These are phyloP conservation scores for Cottoperca gobio DNA, from an alignment of 2,797 vertebrate genomes.

Conservation along the genomic window DNA sequence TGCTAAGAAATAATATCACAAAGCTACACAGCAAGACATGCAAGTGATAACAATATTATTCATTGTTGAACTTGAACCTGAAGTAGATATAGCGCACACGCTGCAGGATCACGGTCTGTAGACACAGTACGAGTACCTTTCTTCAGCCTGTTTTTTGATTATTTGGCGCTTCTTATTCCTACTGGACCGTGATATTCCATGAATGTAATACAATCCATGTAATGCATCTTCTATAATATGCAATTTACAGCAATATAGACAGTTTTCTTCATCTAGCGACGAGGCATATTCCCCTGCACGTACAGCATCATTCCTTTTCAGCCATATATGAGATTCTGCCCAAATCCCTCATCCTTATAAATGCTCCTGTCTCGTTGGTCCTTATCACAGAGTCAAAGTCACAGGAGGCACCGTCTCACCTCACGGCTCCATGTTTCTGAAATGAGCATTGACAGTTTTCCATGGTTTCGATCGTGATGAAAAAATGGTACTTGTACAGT, in stretches of 20 bases:
- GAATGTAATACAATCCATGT: conserved; percentile 52
- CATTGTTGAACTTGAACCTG: background rate
- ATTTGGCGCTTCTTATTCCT: conserved; percentile 18
- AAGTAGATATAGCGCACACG: background rate
- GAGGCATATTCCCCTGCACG: conserved; percentile 39
- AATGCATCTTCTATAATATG: conserved; percentile 31
- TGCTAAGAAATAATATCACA: background rate
- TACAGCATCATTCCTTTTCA: conserved; percentile 21
- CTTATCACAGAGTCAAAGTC: conserved; percentile 61
- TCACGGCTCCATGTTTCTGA: conserved; percentile 70
- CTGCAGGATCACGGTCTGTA: conserved; percentile 7
- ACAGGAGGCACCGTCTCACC: conserved; percentile 58
- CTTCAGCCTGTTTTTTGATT: conserved; percentile 19
- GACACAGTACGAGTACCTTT: conserved; percentile 4
- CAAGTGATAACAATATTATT: background rate
- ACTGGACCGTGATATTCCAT: conserved; percentile 26
- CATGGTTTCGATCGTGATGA: conserved; percentile 26
- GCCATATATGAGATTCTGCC: conserved; percentile 33
- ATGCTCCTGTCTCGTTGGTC: conserved; percentile 46
- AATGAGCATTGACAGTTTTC: conserved; percentile 61
- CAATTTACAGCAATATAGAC: conserved; percentile 34
- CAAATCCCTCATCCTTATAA: conserved; percentile 50
- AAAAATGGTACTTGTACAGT: conserved; percentile 26
- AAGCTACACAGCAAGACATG: background rate
- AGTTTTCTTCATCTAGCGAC: conserved; percentile 31